Conservation (phyloP, 2,113 vertebrate species). For the Rafetus swinhoei region DNA sequence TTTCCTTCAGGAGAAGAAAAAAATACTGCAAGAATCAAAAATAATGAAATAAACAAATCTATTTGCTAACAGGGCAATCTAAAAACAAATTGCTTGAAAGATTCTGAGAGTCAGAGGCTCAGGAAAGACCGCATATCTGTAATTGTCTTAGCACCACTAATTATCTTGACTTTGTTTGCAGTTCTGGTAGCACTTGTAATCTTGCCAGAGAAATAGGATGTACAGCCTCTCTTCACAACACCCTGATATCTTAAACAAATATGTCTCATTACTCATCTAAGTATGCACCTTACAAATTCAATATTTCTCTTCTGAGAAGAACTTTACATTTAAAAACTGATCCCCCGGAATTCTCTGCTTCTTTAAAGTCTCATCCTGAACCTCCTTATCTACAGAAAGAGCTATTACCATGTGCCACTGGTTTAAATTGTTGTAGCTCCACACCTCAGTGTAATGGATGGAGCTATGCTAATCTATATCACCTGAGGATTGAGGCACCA, state of each 20-base stretch:
- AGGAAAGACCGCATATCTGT: background rate
- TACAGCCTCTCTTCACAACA: background rate
- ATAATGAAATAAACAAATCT: background rate
- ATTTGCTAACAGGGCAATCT: background rate
- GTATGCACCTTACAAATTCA: background rate
- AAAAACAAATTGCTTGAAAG: background rate
- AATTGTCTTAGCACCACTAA: background rate
- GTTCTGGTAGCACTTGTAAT: slow-evolving; percentile 2
- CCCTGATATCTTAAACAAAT: background rate
- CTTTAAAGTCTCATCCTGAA: slow-evolving; percentile 2
- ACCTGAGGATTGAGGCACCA: background rate
- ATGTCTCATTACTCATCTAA: background rate
- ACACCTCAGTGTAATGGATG: background rate
- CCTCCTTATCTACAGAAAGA: background rate
- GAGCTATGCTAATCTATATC: background rate
- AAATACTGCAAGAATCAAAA: background rate
- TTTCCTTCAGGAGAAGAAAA: slow-evolving; percentile 26
- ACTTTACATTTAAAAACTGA: background rate
- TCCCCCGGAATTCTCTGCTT: background rate
- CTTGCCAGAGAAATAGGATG: background rate
- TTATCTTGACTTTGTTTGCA: background rate
- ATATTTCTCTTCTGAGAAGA: background rate
- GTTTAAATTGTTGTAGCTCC: background rate
- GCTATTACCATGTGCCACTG: background rate
- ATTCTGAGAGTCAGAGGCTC: background rate